Base-by-base conservation (phyloP, 2,797 vertebrate species). In the Takifugu rubripes region DNA sequence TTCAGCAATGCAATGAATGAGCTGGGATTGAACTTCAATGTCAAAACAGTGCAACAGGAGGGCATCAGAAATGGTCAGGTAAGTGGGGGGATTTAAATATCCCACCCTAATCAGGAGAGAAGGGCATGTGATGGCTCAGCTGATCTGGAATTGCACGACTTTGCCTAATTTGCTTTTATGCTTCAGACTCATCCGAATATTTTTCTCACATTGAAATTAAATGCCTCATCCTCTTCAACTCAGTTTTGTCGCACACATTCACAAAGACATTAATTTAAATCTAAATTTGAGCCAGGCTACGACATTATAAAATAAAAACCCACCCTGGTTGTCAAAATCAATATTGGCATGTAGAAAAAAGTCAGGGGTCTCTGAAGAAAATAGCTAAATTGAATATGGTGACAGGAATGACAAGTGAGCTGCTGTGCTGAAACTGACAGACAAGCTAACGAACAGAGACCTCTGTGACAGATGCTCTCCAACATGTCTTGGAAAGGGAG, bases 381-480 rank as follows among this genome's bases (percentile, higher is more conserved):
- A 81, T 78, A 64, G 81, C 68, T 70, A 73, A 65, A 82, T 81
- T 79, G 77, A 82, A 80, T 74, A 63, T 16, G 70, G 75, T 52
- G 51, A 70, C 82, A 75, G 77, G 87, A 84, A 86, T 88, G 85
- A 88, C 87, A 90, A 78, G 84, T 62, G 63, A 85, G 77, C 66
- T 55, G 63, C 81, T 81, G 82, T 86, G 3, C 75, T 82, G 68
- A 67, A 75, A 74, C 81, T 89, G 87, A 89, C 84, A 86, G 89
- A 86, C 56, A 70, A 89, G 86, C 79, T 89, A 87, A 88, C 71
- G 60, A 82, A 71, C 71, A 79, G 81, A 86, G 86, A 86, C 87
- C 85, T 80, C 67, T 66, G 31, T 87, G 86, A 90, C 84, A 87
- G 85, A 84, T 81, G 75, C 79, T 85, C 83, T 78, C 70, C 81